Evolutionary conservation across 2,888 invertebrate species (phyloP), one percentile per base, ranked within the genome.

Genomic region (Pantelozetes paolii): DNA sequence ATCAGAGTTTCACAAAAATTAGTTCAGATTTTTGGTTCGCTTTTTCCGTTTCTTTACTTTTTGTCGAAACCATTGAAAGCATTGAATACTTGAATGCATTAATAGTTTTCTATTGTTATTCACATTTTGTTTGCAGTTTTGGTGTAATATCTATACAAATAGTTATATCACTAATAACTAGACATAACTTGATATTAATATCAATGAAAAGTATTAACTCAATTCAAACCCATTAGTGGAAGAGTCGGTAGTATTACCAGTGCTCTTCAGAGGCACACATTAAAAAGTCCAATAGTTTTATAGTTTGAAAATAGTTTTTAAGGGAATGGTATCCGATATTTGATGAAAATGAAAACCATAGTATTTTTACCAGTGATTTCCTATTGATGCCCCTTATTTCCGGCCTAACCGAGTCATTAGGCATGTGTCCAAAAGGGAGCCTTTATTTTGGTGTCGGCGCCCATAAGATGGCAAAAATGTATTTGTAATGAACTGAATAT

Each of bases 401-500:
- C 71, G 71, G 71, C 54, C 50, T 71, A 23, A 71, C 50, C 71
- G 71, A 71, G 71, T 71, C 71, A 71, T 71, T 71, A 71, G 71
- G 71, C 71, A 54, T 30, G 32, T 71, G 71, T 71, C 71, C 71
- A 71, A 71, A 54, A 71, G 28, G 50, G 20, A 71, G 23, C 26
- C 71, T 71, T 71, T 71, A 71, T 71, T 71, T 48, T 48, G 8
- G 30, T 5, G 11, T 40, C 32, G 67, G 67, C 67, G 67, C 67
- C 67, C 62, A n/a, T 15, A 67, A 45, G 9, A 36, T 36, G 9
- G 36, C 6, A 5, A 64, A 67, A 67, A 67, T 67, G 23, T 67
- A 67, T 67, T 67, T 67, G 20, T 40, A 67, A 67, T 67, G 67
- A 67, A 23, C 6, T 6, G 40, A 67, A 67, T 62, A 62, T n/a